phyloP scores from a whole-genome alignment of 2,113 vertebrate species.

The Gadus chalcogrammus region DNA sequence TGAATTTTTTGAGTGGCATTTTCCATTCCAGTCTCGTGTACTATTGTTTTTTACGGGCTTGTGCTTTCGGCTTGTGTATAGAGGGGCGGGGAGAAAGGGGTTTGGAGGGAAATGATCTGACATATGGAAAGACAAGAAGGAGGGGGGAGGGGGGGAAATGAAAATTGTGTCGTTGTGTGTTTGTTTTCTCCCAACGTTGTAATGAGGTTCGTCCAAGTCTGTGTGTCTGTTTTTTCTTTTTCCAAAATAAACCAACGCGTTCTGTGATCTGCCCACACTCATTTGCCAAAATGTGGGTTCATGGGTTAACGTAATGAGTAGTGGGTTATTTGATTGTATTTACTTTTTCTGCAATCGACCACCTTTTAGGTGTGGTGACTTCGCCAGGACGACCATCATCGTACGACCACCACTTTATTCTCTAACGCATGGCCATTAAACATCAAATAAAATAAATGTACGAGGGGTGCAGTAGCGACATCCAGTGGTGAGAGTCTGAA shows the following conservation, averaged over 20 bases:
- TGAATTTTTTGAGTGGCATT: background rate
- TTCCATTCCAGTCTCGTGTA: background rate
- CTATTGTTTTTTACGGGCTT: background rate
- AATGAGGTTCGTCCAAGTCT: background rate
- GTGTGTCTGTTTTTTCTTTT: conserved; percentile 23
- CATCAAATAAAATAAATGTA: too few species aligned
- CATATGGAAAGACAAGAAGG: background rate
- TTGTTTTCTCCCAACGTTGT: background rate
- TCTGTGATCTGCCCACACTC: conserved; percentile 2
- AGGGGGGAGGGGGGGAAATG: background rate
- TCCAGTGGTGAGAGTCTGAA: background rate
- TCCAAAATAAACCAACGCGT: background rate
- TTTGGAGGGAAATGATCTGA: background rate
- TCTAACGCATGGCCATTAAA: too few species aligned
- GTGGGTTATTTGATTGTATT: too few species aligned
- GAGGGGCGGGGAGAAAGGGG: background rate
- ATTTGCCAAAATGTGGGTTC: conserved; percentile 23
- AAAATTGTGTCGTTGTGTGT: background rate
- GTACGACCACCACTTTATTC: too few species aligned
- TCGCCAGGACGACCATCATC: too few species aligned
- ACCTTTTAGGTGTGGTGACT: too few species aligned
- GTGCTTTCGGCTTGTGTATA: background rate
- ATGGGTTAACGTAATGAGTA: too few species aligned
- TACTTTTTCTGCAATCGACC: too few species aligned
- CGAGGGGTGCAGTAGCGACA: conserved; percentile 38